Percentiles rank a stretch among this genome's conserved stretches.
These are phyloP conservation scores for Drosophila buzzatii DNA, from an alignment of 2,888 invertebrate species.

Conservation along the genomic window DNA sequence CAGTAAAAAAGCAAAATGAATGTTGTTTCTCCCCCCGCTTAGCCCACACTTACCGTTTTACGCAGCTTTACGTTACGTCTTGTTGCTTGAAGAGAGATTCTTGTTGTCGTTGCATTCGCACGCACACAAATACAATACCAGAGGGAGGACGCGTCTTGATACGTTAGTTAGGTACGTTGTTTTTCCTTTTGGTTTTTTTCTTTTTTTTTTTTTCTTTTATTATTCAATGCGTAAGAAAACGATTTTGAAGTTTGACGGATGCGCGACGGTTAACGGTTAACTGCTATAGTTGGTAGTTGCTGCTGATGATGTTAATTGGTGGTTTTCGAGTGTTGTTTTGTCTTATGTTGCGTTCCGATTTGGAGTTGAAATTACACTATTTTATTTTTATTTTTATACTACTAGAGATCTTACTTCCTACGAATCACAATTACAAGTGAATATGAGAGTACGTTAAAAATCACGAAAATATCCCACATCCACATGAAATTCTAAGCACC, in stretches of 20 bases:
- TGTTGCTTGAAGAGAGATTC: conserved; percentile 23
- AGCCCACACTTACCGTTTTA: conserved; percentile 30
- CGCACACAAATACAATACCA: conserved; percentile 15
- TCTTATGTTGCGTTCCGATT: conserved; percentile 69
- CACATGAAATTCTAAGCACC: conserved; percentile 42
- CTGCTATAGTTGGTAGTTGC: not conserved
- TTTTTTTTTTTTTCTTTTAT: conserved; percentile 18
- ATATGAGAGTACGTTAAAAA: conserved; percentile 38
- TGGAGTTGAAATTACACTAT: conserved; percentile 59
- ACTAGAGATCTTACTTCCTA: conserved; percentile 77
- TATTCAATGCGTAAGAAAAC: conserved; percentile 43
- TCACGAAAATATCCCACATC: conserved; percentile 33
- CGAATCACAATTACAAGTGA: conserved; percentile 77
- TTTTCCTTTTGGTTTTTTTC: conserved; percentile 5
- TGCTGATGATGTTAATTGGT: conserved; percentile 19
- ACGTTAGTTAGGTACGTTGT: conserved; percentile 28
- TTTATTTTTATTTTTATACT: conserved; percentile 63
- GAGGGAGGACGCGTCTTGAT: conserved; percentile 15
- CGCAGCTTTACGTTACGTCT: conserved; percentile 25
- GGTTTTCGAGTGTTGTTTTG: conserved; percentile 29
- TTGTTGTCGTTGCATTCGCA: conserved; percentile 26
- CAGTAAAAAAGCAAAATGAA: conserved; percentile 3
- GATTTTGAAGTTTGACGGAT: conserved; percentile 23
- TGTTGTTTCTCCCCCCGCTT: not conserved
- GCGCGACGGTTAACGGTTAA: conserved; percentile 44